Evolutionary conservation across 1,140 invertebrate genomes (phyloP).

Genomic region (Tetranychus urticae): DNA sequence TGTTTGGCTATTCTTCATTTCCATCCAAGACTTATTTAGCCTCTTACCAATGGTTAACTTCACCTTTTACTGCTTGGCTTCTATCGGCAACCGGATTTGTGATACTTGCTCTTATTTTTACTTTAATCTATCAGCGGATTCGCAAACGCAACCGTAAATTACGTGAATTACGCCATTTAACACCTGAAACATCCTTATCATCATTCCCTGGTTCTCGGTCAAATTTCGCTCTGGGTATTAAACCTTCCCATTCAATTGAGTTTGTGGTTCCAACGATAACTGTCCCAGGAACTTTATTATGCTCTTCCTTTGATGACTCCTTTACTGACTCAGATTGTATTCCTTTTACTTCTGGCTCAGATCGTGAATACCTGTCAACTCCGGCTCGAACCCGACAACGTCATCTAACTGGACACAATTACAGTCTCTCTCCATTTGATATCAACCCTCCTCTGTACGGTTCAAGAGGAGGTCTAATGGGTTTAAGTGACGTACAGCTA

Average conservation of each 20-base stretch:
- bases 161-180: not conserved
- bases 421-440: not conserved
- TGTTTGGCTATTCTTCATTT: not conserved
- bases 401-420: not conserved
- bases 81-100: not conserved
- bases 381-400: not conserved
- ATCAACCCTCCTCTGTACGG: not conserved
- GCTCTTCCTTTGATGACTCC: conserved; percentile 10
- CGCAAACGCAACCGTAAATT: not conserved
- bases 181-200: not conserved
- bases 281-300: conserved; percentile 6
- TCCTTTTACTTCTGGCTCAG: not conserved
- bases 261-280: conserved; percentile 12
- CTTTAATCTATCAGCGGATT: not conserved
- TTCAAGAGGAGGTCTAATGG: not conserved
- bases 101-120: not conserved
- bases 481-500: too few relatives aligned
- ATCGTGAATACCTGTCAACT: not conserved
- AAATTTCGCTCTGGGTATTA: conserved; percentile 5
- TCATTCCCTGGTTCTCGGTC: not conserved
- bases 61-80: not conserved
- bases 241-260: conserved; percentile 9
- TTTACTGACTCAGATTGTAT: conserved; percentile 7
- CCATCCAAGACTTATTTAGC: not conserved
- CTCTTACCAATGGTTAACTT: not conserved